phyloP scores from a whole-genome alignment of 1,140 invertebrate genomes.

The Drosophila melanogaster region Release_6_plus_ISO1_MT NT_033779.5:21773501-21774000 shows the following conservation, averaged over 20 bases:
- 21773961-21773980: slow-evolving; percentile 71
- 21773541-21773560: slow-evolving; percentile 69
- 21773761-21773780: slow-evolving; percentile 88
- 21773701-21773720: slow-evolving; percentile 87
- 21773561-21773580: slow-evolving; percentile 21
- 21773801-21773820: slow-evolving; percentile 88
- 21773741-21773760: slow-evolving; percentile 89
- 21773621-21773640: slow-evolving; percentile 50
- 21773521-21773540: slow-evolving; percentile 87
- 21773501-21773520: slow-evolving; percentile 86
- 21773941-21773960: slow-evolving; percentile 87
- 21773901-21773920: slow-evolving; percentile 86
- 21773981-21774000: slow-evolving; percentile 91
- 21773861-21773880: slow-evolving; percentile 89
- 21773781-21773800: slow-evolving; percentile 87
- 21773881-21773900: slow-evolving; percentile 29
- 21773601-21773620: slow-evolving; percentile 12
- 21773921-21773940: slow-evolving; percentile 89
- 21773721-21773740: slow-evolving; percentile 86
- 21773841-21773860: slow-evolving; percentile 86
- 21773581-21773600: slow-evolving; percentile 17
- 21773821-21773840: slow-evolving; percentile 86
- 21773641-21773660: slow-evolving; percentile 44
- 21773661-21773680: background rate
- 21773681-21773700: slow-evolving; percentile 84